Percentiles rank a stretch among this genome's conserved stretches.
Evolutionary conservation across 2,797 vertebrate species (phyloP).

Genomic region (Sphenodon punctatus): DNA sequence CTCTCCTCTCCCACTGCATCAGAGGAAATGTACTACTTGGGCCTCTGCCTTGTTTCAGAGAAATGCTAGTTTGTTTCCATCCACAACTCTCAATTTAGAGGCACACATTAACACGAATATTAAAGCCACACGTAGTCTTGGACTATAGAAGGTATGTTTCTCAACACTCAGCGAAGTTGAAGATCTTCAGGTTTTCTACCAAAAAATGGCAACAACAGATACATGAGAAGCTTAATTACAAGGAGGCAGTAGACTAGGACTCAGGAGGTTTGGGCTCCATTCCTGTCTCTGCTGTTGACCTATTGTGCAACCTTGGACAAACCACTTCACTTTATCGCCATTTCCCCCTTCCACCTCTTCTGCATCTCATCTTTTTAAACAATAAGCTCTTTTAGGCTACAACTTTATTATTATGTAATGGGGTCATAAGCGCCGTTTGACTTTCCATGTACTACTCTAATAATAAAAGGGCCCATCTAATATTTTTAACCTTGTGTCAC

Average conservation of each 20-base stretch:
- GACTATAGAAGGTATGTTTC: neutral
- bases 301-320: neutral
- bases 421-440: neutral
- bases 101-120: neutral
- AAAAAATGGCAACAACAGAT: neutral
- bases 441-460: neutral
- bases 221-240: fast-evolving
- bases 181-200: neutral
- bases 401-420: neutral
- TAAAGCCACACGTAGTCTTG: too few relatives aligned
- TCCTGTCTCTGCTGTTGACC: neutral
- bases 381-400: neutral
- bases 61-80: neutral
- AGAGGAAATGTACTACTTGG: neutral
- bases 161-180: neutral
- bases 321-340: neutral
- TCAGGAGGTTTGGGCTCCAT: neutral
- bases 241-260: neutral
- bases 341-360: neutral
- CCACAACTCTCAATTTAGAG: neutral
- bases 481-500: too few relatives aligned
- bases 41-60: neutral
- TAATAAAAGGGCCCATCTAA: neutral
- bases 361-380: neutral
- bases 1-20: neutral